Conservation (phyloP, 2,888 invertebrate species). For the Amiota minor region DNA sequence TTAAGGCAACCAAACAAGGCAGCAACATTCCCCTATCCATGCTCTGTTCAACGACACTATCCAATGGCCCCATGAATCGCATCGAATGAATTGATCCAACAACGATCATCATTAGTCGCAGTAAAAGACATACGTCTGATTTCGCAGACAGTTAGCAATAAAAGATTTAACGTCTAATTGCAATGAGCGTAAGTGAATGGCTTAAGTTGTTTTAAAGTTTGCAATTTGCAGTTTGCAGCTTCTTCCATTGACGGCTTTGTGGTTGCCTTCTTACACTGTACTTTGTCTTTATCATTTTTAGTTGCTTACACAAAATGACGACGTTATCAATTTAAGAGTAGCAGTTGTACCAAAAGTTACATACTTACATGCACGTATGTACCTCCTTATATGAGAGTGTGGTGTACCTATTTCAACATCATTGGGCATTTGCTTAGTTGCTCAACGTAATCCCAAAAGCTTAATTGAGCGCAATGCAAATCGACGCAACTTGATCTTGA, state of each 20-base stretch:
- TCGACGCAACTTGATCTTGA: slow-evolving; percentile 62
- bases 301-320: slow-evolving; percentile 18
- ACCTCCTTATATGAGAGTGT: neutral
- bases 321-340: slow-evolving; percentile 28
- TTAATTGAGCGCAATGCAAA: slow-evolving; percentile 51
- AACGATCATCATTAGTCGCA: slow-evolving; percentile 64
- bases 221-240: slow-evolving; percentile 35
- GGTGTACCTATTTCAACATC: too few species aligned
- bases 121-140: slow-evolving; percentile 48
- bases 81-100: neutral
- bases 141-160: slow-evolving; percentile 55
- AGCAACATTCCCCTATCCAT: neutral
- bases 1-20: slow-evolving; percentile 34
- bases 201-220: slow-evolving; percentile 51
- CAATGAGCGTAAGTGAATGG: slow-evolving; percentile 34
- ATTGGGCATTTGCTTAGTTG: neutral
- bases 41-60: too few species aligned
- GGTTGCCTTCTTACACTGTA: neutral
- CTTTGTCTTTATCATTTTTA: slow-evolving; percentile 29
- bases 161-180: slow-evolving; percentile 53
- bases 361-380: slow-evolving; percentile 33
- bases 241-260: slow-evolving; percentile 9
- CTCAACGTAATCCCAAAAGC: slow-evolving; percentile 38
- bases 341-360: slow-evolving; percentile 40
- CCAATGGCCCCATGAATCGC: too few species aligned